Conservation (phyloP, 2,113 vertebrate species). For the Ciconia maguari region DNA sequence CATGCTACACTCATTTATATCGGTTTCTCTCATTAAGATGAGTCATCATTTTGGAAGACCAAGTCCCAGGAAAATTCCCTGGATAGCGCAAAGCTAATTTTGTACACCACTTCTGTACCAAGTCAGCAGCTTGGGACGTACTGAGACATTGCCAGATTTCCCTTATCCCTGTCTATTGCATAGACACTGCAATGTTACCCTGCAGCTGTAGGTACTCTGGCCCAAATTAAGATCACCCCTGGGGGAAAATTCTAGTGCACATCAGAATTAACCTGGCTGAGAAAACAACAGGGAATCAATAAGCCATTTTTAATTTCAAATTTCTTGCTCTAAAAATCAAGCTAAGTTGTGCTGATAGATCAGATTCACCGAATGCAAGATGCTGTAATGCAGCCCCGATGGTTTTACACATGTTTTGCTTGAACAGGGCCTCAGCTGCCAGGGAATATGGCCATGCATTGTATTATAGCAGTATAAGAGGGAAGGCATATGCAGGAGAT, state of each 20-base stretch:
- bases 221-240: background rate
- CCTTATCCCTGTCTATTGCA: background rate
- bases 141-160: background rate
- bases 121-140: background rate
- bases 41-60: background rate
- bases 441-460: background rate
- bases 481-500: background rate
- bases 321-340: background rate
- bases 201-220: background rate
- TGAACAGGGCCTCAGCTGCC: background rate
- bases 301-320: background rate
- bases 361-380: background rate
- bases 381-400: rapidly evolving
- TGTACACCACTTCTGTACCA: background rate
- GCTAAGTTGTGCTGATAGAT: background rate
- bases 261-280: background rate
- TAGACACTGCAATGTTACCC: background rate
- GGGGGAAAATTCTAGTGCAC: background rate
- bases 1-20: background rate
- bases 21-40: background rate
- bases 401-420: background rate
- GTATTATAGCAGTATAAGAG: background rate
- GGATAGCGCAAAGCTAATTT: background rate
- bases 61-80: background rate
- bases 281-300: background rate